Evolutionary conservation across 2,113 vertebrate species (phyloP).

Genomic region (Eolophus roseicapilla): DNA sequence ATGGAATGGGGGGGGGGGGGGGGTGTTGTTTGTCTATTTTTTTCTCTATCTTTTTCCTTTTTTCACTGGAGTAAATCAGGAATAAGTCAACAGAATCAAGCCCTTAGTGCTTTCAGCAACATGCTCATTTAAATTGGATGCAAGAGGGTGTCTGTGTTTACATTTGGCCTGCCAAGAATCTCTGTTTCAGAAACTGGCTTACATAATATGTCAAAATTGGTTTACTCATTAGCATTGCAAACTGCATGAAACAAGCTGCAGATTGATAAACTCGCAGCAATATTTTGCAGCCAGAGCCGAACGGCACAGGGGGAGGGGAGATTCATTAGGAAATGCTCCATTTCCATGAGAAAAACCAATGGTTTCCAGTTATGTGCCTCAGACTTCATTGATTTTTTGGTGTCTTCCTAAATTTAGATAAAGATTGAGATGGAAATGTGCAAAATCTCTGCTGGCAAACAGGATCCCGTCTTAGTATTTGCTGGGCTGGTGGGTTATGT

Average conservation of each 20-base stretch:
- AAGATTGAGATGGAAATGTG: conserved; percentile 15
- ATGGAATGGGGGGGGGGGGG: neutral
- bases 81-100: conserved; percentile 58
- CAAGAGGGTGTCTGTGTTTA: conserved; percentile 67
- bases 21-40: neutral
- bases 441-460: neutral
- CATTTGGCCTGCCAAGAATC: conserved; percentile 70
- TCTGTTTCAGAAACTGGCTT: conserved; percentile 68
- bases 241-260: conserved; percentile 44
- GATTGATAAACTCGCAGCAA: conserved; percentile 57
- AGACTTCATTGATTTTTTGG: conserved; percentile 9
- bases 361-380: conserved; percentile 18
- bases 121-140: conserved; percentile 67
- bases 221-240: conserved; percentile 72
- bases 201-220: conserved; percentile 69
- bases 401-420: conserved; percentile 24
- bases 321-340: conserved; percentile 43
- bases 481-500: neutral
- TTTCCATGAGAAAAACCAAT: conserved; percentile 48
- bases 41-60: neutral
- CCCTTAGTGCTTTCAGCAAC: conserved; percentile 56
- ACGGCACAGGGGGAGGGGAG: conserved; percentile 41
- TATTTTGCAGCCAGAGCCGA: conserved; percentile 58
- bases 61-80: conserved; percentile 29
- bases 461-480: neutral